Evolutionary conservation across 2,113 vertebrate genomes (phyloP).

Genomic region (Morone saxatilis): DNA sequence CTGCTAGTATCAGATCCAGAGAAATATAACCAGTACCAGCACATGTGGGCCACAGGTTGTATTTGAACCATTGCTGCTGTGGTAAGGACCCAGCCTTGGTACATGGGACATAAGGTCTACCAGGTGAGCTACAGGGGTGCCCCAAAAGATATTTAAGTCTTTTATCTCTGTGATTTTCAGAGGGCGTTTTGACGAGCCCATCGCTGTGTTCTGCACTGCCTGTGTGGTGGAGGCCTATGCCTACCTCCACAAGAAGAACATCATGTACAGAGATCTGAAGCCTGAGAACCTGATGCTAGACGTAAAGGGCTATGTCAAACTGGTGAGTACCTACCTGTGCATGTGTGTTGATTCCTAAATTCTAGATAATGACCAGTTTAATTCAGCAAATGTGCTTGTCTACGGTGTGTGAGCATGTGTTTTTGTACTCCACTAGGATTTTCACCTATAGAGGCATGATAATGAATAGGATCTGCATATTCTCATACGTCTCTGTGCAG

Average conservation of each 20-base stretch:
- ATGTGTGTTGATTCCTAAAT: background rate
- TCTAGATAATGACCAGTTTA: background rate
- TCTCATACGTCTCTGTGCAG: conserved; percentile 51
- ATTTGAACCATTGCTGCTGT: too few species aligned
- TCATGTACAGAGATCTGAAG: conserved; percentile 90
- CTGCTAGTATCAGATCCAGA: background rate
- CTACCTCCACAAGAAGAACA: conserved; percentile 87
- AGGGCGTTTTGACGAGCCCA: conserved; percentile 84
- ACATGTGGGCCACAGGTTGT: too few species aligned
- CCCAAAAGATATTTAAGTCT: background rate
- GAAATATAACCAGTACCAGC: background rate
- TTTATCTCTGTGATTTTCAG: conserved; percentile 64
- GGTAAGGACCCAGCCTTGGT: too few species aligned
- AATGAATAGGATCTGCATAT: background rate
- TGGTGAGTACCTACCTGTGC: conserved; percentile 74
- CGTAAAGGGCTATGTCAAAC: conserved; percentile 85
- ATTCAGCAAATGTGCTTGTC: too few species aligned
- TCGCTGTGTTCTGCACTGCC: conserved; percentile 84
- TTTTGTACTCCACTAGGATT: background rate
- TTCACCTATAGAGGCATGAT: background rate
- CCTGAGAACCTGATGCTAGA: conserved; percentile 91
- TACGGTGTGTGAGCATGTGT: background rate
- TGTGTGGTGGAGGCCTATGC: conserved; percentile 89
- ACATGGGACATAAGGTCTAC: too few species aligned
- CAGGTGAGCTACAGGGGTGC: too few species aligned